These are phyloP conservation scores for Chrysolina oricalcia DNA, from an alignment of 2,888 invertebrate species.

Conservation along the genomic window DNA sequence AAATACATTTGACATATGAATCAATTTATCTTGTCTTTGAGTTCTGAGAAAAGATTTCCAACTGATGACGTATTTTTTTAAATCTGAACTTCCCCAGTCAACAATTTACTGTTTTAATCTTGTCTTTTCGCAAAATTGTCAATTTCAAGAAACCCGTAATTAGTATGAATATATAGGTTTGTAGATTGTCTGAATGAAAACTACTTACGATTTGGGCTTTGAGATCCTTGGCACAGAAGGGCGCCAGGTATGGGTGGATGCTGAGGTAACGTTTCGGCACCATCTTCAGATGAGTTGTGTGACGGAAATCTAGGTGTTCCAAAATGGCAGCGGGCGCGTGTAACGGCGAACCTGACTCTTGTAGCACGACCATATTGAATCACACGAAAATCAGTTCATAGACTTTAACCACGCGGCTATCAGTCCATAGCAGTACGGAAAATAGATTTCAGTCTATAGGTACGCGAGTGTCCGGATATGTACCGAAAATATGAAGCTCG, in stretches of 20 bases:
- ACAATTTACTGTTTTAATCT: no score
- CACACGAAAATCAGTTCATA: not conserved
- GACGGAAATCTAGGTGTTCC: slow-evolving; percentile 85
- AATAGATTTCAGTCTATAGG: slow-evolving; percentile 19
- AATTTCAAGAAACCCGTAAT: no score
- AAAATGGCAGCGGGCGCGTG: slow-evolving; percentile 77
- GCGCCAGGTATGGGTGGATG: slow-evolving; percentile 92
- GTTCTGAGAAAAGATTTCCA: no score
- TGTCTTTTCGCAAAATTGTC: no score
- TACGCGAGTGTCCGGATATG: slow-evolving; percentile 5
- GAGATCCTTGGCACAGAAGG: slow-evolving; percentile 85
- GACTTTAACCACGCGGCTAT: slow-evolving; percentile 33
- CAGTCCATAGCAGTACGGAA: slow-evolving; percentile 50
- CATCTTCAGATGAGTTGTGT: slow-evolving; percentile 90
- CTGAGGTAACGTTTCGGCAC: slow-evolving; percentile 92
- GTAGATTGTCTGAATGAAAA: not conserved
- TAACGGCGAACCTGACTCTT: slow-evolving; percentile 78
- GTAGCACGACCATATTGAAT: slow-evolving; percentile 78
- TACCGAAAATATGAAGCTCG: slow-evolving; percentile 49
- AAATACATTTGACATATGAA: no score
- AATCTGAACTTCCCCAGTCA: no score
- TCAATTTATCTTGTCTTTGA: no score
- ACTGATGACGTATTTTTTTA: no score
- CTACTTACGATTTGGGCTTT: slow-evolving; percentile 84
- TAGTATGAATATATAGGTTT: no score